Conservation (phyloP, 2,797 vertebrate genomes). For the Pantherophis vulpinus region DNA sequence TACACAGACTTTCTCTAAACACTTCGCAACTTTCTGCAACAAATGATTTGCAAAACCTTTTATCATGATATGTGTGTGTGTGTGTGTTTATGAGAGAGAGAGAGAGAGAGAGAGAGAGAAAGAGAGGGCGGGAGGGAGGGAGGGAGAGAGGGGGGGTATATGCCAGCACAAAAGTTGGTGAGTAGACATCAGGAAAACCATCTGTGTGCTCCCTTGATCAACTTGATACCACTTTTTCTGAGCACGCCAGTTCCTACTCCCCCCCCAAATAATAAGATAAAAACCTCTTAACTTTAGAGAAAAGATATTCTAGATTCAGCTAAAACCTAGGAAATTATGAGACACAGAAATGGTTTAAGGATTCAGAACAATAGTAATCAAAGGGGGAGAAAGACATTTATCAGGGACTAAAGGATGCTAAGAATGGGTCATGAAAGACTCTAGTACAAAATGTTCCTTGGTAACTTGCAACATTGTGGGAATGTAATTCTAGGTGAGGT, state of each 20-base stretch:
- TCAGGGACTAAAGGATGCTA: background rate
- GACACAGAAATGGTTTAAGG: background rate
- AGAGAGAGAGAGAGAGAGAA: too few species aligned
- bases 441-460: background rate
- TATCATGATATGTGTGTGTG: background rate
- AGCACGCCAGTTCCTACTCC: background rate
- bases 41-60: background rate
- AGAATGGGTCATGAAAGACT: background rate
- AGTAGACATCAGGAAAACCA: background rate
- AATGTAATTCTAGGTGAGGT: background rate
- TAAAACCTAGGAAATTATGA: background rate
- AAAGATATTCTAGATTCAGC: background rate
- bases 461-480: background rate
- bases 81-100: too few species aligned
- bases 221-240: background rate
- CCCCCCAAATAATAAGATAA: background rate
- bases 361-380: background rate
- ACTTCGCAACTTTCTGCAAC: background rate
- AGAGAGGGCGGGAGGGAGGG: too few species aligned
- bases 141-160: too few species aligned
- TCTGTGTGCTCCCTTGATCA: background rate
- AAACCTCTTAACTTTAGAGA: background rate
- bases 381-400: background rate
- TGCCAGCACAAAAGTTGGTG: background rate
- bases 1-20: background rate